Base-by-base conservation (phyloP, 2,113 vertebrate species). In the Acanthochromis polyacanthus region DNA sequence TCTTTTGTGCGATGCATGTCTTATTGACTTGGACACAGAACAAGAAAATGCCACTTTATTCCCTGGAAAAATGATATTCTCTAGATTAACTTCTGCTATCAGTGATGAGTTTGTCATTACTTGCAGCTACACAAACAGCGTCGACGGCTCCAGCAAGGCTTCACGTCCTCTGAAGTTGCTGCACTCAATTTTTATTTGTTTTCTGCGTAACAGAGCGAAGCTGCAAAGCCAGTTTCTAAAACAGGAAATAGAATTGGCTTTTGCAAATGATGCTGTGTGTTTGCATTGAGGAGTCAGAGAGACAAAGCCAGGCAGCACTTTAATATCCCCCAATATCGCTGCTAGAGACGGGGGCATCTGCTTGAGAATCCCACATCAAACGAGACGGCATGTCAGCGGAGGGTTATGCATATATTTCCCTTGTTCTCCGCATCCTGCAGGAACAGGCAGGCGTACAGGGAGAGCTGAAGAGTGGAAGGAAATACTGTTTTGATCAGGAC, bases 341-440 rank as follows among this genome's bases (percentile, higher is more conserved):
- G 50, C 58, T 36, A 62, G 75, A 84, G 86, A 85, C 25, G 55
- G 66, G 66, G 70, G 85, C 87, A 81, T 90, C 88, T 89, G 86
- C 84, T 88, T 79, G 80, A 85, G 80, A 80, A 89, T 68, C 64
- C 88, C 81, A 91, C 91, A 92, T 94, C 88, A 92, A 93, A 94
- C 53, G 56, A 75, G 84, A 62, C 48, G 23, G 16, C 9, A 30
- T 84, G 90, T 89, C 88, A 89, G 85, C 32, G 14, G 55, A 77
- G 85, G 88, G 92, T 84, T 90, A 81, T 63, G 87, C 89, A 91
- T 90, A 88, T 81, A 92, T 88, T 93, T 92, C 83, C 82, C 84
- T 83, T 73, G 81, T 88, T 83, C 81, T 83, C 85, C 77, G 67
- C 82, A 36, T 89, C 88, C 86, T 83, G 71, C 76, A 25, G 75